These are phyloP conservation scores for Camelus dromedarius DNA, from an alignment of 2,113 vertebrate genomes.

Conservation along the genomic window DNA sequence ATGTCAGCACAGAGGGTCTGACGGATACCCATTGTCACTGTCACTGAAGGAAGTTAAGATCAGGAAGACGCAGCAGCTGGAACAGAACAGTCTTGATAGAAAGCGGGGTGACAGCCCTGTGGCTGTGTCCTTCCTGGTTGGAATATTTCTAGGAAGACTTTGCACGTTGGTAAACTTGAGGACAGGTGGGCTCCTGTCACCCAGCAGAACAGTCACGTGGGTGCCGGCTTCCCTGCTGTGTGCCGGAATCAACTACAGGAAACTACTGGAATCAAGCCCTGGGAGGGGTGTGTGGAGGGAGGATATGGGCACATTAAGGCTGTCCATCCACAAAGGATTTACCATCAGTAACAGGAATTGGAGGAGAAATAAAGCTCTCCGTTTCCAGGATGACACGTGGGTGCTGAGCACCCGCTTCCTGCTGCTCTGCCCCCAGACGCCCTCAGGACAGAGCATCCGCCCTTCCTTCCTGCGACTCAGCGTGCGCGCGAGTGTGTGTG, in stretches of 20 bases:
- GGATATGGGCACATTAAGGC: not conserved
- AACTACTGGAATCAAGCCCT: not conserved
- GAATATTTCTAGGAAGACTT: not conserved
- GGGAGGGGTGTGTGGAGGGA: not conserved
- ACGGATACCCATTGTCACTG: not conserved
- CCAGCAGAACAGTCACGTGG: not conserved
- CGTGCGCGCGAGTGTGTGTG: not conserved
- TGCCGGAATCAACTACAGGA: not conserved
- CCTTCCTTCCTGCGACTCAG: not conserved
- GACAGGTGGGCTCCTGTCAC: not conserved
- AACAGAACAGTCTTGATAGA: not conserved
- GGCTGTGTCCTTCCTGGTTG: not conserved
- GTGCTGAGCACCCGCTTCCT: not conserved
- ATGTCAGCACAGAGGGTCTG: not conserved
- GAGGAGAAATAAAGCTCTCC: not conserved
- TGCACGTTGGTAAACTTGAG: not conserved
- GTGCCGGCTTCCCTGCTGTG: not conserved
- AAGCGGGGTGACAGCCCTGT: not conserved
- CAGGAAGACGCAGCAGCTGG: not conserved
- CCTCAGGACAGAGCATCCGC: not conserved
- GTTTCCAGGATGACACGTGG: not conserved
- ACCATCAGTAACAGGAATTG: not conserved
- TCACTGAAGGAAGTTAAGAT: slow-evolving; percentile 10
- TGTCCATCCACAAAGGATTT: not conserved
- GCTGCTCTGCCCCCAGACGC: not conserved